Evolutionary conservation across 2,888 invertebrate species (phyloP).

Genomic region (Subacronicta megacephala): DNA sequence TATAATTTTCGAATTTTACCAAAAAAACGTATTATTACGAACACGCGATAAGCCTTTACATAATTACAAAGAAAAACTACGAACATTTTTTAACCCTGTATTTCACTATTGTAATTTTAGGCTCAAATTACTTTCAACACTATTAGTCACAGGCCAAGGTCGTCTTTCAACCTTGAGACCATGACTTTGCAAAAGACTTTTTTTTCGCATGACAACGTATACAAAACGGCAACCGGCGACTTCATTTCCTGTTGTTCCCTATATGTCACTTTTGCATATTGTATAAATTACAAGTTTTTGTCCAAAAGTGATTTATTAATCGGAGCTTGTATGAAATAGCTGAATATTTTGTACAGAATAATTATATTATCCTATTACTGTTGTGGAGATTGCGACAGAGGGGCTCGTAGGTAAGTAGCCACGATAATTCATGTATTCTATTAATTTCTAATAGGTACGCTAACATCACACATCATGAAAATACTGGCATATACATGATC

Average conservation of each 20-base stretch:
- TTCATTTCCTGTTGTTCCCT: not conserved
- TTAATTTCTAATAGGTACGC: too few species aligned
- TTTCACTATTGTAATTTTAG: conserved; percentile 11
- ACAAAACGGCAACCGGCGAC: conserved; percentile 4
- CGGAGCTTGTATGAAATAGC: not conserved
- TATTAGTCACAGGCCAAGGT: conserved; percentile 26
- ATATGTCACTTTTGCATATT: not conserved
- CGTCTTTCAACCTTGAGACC: conserved; percentile 1
- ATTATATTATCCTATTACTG: too few species aligned
- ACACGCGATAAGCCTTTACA: not conserved
- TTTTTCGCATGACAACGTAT: conserved; percentile 1
- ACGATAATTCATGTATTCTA: too few species aligned
- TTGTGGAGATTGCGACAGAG: too few species aligned
- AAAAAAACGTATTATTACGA: too few species aligned
- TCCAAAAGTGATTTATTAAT: conserved; percentile 10
- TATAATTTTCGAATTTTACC: too few species aligned
- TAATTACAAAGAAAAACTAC: not conserved
- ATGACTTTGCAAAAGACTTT: conserved; percentile 17
- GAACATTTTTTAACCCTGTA: not conserved
- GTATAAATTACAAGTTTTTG: conserved; percentile 13
- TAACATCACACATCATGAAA: too few species aligned
- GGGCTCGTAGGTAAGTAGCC: too few species aligned
- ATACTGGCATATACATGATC: too few species aligned
- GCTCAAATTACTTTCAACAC: conserved; percentile 25
- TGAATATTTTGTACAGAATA: not conserved